Conservation (phyloP, 2,888 invertebrate species). For the Folsomia manolachei region DNA sequence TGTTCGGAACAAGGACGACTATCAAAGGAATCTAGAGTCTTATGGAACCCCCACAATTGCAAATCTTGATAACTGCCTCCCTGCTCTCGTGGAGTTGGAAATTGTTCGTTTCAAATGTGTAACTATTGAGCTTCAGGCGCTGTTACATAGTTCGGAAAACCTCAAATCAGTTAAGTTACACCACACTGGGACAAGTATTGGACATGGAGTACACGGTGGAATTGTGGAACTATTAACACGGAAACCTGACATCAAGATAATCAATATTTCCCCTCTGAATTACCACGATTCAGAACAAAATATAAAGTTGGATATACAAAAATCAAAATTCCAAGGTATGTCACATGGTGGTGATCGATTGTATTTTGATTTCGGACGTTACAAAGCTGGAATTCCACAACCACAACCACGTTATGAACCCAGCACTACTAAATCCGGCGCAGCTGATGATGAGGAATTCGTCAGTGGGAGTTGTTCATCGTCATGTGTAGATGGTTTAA, state of each 20-base stretch:
- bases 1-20: slow-evolving; percentile 30
- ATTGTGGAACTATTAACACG: slow-evolving; percentile 33
- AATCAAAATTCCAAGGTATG: slow-evolving; percentile 26
- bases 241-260: slow-evolving; percentile 30
- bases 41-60: slow-evolving; percentile 29
- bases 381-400: slow-evolving; percentile 30
- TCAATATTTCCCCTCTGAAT: slow-evolving; percentile 34
- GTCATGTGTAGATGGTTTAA: no score
- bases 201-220: slow-evolving; percentile 36
- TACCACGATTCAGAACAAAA: slow-evolving; percentile 31
- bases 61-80: slow-evolving; percentile 27
- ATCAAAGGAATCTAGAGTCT: slow-evolving; percentile 22
- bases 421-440: no score
- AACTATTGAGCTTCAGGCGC: slow-evolving; percentile 31
- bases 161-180: slow-evolving; percentile 28
- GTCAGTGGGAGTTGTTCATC: no score
- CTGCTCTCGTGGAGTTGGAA: slow-evolving; percentile 30
- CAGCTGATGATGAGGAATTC: no score
- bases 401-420: neutral
- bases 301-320: slow-evolving; percentile 32
- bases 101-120: slow-evolving; percentile 31
- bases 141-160: slow-evolving; percentile 29
- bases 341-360: slow-evolving; percentile 31
- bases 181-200: slow-evolving; percentile 26
- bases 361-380: slow-evolving; percentile 37